A percentile compares a stretch with the other conserved stretches of the same genome.
Conservation (phyloP, 2,797 vertebrate species). For the Acrocephalus scirpaceus region DNA sequence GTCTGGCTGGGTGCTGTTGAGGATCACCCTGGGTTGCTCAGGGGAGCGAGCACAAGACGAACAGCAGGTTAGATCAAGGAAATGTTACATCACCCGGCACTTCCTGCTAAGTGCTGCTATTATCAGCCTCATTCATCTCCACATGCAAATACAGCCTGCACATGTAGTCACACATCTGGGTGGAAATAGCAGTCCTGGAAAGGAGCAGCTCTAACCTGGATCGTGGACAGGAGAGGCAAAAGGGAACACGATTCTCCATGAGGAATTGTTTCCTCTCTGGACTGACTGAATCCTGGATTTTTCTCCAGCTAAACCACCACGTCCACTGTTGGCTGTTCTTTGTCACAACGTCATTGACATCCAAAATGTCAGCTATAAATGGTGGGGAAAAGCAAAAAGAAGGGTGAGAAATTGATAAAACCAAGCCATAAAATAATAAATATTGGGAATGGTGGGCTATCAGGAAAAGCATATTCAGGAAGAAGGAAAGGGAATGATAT, state of each 20-base stretch:
- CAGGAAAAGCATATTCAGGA: not conserved
- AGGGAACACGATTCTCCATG: accelerated
- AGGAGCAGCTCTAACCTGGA: not conserved
- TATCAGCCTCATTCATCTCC: constrained; percentile 40
- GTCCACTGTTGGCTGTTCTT: not conserved
- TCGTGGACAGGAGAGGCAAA: not conserved
- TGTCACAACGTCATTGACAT: not conserved
- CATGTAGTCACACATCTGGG: not conserved
- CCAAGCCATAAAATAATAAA: not conserved
- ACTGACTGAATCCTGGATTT: not conserved
- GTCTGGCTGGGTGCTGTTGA: not conserved
- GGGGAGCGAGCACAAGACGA: not conserved
- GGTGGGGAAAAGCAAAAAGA: not conserved
- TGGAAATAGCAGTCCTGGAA: not conserved
- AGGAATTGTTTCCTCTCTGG: not conserved
- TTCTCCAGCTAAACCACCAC: not conserved
- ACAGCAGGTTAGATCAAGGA: constrained; percentile 50
- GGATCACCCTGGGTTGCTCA: not conserved
- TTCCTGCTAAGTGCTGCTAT: constrained; percentile 44
- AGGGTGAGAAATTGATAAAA: not conserved
- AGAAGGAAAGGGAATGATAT: not conserved
- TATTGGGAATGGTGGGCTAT: not conserved
- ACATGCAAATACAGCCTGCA: constrained; percentile 32
- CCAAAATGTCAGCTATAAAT: not conserved
- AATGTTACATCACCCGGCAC: constrained; percentile 41